A percentile compares a stretch with the other conserved stretches of the same genome.
phyloP scores from a whole-genome alignment of 2,888 invertebrate genomes.

The Lithodes maja region DNA sequence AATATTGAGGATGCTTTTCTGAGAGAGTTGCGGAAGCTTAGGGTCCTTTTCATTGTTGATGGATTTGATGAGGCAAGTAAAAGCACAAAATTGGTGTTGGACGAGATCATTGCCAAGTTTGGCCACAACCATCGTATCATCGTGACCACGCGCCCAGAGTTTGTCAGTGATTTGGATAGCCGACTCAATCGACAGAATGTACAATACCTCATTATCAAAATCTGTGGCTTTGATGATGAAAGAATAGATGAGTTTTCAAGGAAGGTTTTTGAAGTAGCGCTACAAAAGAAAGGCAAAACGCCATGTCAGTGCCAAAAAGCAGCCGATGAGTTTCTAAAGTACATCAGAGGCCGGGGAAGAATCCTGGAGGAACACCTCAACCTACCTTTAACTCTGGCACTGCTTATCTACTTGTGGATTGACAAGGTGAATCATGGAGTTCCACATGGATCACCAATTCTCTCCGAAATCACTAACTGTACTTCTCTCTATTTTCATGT shows the following conservation, averaged over 20 bases:
- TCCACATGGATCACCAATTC: not conserved
- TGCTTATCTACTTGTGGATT: constrained; percentile 51
- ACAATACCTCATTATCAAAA: not conserved
- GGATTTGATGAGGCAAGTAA: constrained; percentile 50
- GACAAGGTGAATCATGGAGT: not conserved
- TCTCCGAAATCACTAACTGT: constrained; percentile 30
- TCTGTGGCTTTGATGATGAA: constrained; percentile 52
- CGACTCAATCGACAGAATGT: not conserved
- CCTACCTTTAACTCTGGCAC: constrained; percentile 44
- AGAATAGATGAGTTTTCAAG: constrained; percentile 26
- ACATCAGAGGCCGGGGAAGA: constrained; percentile 18
- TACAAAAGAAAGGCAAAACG: not conserved
- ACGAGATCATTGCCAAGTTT: constrained; percentile 47
- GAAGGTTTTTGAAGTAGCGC: constrained; percentile 43
- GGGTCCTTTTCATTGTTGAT: constrained; percentile 51
- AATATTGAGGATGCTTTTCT: constrained; percentile 24
- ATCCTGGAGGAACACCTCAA: constrained; percentile 34
- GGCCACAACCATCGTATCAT: constrained; percentile 22
- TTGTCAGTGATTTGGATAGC: not conserved
- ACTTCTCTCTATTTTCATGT: constrained; percentile 43
- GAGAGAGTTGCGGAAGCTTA: constrained; percentile 14
- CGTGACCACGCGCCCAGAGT: constrained; percentile 43
- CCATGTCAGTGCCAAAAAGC: not conserved
- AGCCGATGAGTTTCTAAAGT: not conserved
- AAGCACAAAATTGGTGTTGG: not conserved